Evolutionary conservation across 1,140 invertebrate species (phyloP).

Genomic region (Diachasmimorpha longicaudata): DNA sequence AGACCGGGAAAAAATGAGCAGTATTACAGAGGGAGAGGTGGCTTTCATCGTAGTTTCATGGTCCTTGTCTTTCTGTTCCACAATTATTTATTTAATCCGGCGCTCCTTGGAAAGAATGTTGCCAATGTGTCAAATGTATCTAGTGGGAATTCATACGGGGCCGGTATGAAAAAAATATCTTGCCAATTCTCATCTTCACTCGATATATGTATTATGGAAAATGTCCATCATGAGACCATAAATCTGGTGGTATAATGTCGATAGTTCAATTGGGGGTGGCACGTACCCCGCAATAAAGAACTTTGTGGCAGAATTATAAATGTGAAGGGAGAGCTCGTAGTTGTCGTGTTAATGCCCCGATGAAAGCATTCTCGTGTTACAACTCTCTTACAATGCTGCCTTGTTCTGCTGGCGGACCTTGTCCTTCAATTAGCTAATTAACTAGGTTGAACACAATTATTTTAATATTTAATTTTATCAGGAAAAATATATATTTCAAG

Average conservation of each 20-base stretch:
- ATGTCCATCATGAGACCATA: background rate
- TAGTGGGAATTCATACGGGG: too few relatives aligned
- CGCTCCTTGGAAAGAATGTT: too few relatives aligned
- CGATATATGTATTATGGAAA: background rate
- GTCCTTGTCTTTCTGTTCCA: background rate
- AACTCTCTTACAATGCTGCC: background rate
- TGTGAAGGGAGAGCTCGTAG: background rate
- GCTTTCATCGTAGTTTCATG: background rate
- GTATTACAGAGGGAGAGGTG: background rate
- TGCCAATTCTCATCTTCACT: too few relatives aligned
- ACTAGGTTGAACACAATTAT: too few relatives aligned
- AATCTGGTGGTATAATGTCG: background rate
- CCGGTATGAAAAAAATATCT: too few relatives aligned
- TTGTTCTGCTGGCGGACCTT: background rate
- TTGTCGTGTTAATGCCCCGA: background rate
- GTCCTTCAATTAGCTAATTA: background rate
- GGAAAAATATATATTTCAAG: too few relatives aligned
- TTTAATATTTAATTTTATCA: too few relatives aligned
- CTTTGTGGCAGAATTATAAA: background rate
- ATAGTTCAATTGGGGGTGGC: background rate
- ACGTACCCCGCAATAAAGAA: background rate
- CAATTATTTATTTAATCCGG: background rate
- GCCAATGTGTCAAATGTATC: too few relatives aligned
- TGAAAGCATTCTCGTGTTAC: conserved; percentile 6
- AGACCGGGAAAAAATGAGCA: background rate